These are phyloP conservation scores for Sinocyclocheilus anshuiensis DNA, from an alignment of 2,113 vertebrate genomes.

Conservation along the genomic window DNA sequence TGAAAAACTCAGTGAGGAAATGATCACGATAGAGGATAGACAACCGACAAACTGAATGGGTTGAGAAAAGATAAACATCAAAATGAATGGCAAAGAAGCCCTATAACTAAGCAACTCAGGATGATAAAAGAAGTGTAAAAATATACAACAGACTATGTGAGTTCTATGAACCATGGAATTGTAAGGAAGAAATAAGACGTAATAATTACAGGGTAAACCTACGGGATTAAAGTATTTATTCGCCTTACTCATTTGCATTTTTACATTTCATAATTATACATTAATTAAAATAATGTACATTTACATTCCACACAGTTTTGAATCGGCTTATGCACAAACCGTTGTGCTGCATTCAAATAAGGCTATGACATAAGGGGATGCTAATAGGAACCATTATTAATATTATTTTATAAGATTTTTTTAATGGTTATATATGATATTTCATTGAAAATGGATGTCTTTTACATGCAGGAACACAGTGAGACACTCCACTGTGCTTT, in stretches of 20 bases:
- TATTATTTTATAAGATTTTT: background rate
- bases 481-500: constrained; percentile 78
- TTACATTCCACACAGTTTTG: background rate
- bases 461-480: constrained; percentile 75
- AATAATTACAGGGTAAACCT: constrained; percentile 21
- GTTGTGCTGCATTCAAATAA: background rate
- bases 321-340: constrained; percentile 14
- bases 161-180: constrained; percentile 23
- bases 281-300: constrained; percentile 1
- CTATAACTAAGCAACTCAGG: background rate
- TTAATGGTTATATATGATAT: constrained; percentile 34
- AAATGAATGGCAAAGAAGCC: constrained; percentile 8
- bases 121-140: background rate
- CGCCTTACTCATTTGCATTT: constrained; percentile 9
- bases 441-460: constrained; percentile 58
- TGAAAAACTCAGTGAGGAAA: background rate
- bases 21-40: background rate
- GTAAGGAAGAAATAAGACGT: background rate
- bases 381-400: background rate
- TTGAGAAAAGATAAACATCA: constrained; percentile 14
- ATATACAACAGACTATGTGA: background rate
- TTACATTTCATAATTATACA: constrained; percentile 21
- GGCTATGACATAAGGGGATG: background rate
- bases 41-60: constrained; percentile 1
- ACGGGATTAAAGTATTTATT: background rate